Conservation (phyloP, 2,888 invertebrate genomes). For the Zaprionus bogoriensis region DNA sequence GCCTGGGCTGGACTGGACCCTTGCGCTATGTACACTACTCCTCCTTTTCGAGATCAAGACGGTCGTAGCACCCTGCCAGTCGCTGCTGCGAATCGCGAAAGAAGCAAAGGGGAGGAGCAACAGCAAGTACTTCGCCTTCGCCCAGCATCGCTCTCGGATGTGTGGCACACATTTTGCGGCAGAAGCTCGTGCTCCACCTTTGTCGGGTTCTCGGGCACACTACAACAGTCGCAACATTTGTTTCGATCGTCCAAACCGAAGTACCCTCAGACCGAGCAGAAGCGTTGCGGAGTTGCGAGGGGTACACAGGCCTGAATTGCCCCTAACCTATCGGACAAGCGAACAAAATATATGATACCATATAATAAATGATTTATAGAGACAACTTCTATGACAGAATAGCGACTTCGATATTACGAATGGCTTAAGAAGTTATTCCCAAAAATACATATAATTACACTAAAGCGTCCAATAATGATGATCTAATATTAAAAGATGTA, state of each 20-base stretch:
- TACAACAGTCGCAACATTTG: background rate
- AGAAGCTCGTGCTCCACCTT: constrained; percentile 76
- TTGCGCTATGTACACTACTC: constrained; percentile 82
- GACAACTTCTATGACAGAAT: too few species aligned
- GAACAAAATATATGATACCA: too few species aligned
- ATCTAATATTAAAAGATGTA: background rate
- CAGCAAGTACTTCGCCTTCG: constrained; percentile 60
- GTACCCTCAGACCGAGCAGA: background rate
- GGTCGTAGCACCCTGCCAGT: constrained; percentile 44
- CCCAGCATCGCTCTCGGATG: constrained; percentile 62
- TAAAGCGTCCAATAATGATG: background rate
- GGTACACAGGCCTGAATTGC: background rate
- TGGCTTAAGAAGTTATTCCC: background rate
- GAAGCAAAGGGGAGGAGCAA: constrained; percentile 42
- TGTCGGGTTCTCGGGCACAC: constrained; percentile 53
- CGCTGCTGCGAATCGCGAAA: constrained; percentile 8
- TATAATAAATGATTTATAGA: too few species aligned
- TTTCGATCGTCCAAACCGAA: too few species aligned
- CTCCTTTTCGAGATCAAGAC: constrained; percentile 82
- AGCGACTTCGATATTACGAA: too few species aligned
- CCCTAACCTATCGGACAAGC: background rate
- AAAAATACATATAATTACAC: background rate
- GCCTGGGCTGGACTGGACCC: constrained; percentile 68
- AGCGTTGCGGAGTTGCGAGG: background rate
- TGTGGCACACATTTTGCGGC: constrained; percentile 68